A percentile compares a stretch with the other conserved stretches of the same genome.
phyloP scores from a whole-genome alignment of 2,113 vertebrate species.

The Actenoides lindsayi region DNA sequence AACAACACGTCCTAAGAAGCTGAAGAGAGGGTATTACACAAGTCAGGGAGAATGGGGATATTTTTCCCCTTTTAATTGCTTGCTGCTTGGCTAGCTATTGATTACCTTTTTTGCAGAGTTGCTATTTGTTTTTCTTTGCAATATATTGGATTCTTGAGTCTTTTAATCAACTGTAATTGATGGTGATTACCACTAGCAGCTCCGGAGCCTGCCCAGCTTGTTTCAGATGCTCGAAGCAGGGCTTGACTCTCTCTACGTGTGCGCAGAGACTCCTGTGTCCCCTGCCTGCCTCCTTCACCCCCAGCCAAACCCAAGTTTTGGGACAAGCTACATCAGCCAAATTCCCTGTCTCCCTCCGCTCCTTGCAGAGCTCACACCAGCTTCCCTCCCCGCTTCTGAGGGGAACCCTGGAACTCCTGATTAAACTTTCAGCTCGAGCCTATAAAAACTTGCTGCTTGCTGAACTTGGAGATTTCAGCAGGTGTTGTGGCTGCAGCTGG shows the following conservation, averaged over 20 bases:
- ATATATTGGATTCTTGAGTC: neutral
- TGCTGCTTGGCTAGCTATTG: conserved; percentile 16
- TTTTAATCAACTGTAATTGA: conserved; percentile 57
- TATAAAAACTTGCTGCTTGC: neutral
- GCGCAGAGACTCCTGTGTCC: rapidly evolving
- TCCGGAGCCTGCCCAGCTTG: neutral
- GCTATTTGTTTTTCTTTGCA: conserved; percentile 16
- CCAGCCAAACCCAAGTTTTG: rapidly evolving
- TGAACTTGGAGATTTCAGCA: neutral
- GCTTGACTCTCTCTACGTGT: rapidly evolving
- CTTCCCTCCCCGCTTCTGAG: rapidly evolving
- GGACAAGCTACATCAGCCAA: neutral
- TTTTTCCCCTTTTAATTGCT: neutral
- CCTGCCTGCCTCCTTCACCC: neutral
- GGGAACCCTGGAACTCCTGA: neutral
- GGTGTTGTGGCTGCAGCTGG: neutral
- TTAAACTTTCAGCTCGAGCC: neutral
- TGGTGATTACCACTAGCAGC: conserved; percentile 1
- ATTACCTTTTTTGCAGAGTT: conserved; percentile 7
- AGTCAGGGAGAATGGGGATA: neutral
- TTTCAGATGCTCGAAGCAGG: neutral
- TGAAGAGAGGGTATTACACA: neutral
- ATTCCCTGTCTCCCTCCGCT: neutral
- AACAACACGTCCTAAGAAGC: rapidly evolving
- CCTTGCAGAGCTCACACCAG: neutral